A percentile compares a stretch with the other conserved stretches of the same genome.
These are phyloP conservation scores for Acanthosepion pharaonis DNA, from an alignment of 2,888 invertebrate species.

Conservation along the genomic window DNA sequence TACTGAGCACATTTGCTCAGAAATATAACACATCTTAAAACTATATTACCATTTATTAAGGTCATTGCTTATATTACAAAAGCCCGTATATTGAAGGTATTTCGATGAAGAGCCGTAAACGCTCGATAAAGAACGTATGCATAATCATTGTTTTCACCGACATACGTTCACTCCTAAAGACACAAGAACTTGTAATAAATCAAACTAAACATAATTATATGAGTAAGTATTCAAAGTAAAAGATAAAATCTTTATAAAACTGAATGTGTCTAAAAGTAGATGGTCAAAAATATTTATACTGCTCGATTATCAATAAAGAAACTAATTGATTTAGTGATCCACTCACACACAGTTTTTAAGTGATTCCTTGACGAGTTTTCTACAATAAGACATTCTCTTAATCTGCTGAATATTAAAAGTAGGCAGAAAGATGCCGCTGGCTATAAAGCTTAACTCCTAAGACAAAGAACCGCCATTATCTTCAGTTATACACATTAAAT, in stretches of 20 bases:
- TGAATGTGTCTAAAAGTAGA: not conserved
- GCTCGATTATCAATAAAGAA: not conserved
- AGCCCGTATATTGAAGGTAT: no score
- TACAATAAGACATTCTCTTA: slow-evolving; percentile 16
- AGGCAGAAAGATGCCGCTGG: not conserved
- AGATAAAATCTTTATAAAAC: no score
- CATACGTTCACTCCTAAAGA: no score
- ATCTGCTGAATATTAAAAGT: not conserved
- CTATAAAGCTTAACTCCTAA: not conserved
- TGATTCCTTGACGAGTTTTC: not conserved
- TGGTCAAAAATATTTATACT: not conserved
- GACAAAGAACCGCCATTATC: not conserved
- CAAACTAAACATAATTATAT: no score
- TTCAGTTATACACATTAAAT: not conserved
- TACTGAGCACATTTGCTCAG: no score
- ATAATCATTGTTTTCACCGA: no score
- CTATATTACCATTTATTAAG: no score
- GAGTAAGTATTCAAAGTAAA: no score
- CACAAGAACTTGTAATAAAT: no score
- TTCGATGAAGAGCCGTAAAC: not conserved
- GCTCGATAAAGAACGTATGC: not conserved
- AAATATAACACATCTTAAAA: no score
- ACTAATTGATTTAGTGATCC: not conserved
- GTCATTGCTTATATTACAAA: no score
- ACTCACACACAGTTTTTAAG: not conserved